These are phyloP conservation scores for Formica aserva DNA, from an alignment of 2,888 invertebrate species.

Conservation along the genomic window DNA sequence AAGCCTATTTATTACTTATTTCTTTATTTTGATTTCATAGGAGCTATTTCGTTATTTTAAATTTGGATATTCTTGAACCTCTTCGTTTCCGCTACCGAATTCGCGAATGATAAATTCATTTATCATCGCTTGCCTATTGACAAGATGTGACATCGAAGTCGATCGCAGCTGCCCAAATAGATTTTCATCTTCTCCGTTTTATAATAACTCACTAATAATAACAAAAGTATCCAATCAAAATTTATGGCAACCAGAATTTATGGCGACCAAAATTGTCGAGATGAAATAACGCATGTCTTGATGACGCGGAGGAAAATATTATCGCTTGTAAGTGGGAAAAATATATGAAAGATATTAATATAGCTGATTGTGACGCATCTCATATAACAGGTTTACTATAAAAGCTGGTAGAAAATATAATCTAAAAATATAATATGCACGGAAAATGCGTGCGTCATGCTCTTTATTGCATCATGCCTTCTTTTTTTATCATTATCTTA, in stretches of 20 bases:
- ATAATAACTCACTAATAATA: background rate
- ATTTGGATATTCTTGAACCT: background rate
- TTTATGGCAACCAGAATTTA: no score
- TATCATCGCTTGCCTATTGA: background rate
- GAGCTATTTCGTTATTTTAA: background rate
- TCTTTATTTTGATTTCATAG: no score
- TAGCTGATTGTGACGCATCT: background rate
- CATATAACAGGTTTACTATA: background rate
- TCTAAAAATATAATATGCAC: background rate
- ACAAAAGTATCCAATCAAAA: background rate
- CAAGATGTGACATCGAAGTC: background rate
- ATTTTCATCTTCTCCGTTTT: background rate
- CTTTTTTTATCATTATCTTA: background rate
- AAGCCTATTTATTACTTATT: no score
- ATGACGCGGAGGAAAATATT: background rate
- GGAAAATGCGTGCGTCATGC: background rate
- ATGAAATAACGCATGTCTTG: background rate
- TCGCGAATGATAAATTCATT: background rate
- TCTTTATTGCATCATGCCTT: background rate
- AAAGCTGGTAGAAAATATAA: background rate
- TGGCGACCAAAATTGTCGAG: background rate
- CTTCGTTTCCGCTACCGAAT: background rate
- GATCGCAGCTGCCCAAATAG: background rate
- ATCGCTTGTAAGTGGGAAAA: background rate
- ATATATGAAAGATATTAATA: background rate